Evolutionary conservation across 2,797 vertebrate species (phyloP).

Genomic region (Peromyscus aztecus): DNA sequence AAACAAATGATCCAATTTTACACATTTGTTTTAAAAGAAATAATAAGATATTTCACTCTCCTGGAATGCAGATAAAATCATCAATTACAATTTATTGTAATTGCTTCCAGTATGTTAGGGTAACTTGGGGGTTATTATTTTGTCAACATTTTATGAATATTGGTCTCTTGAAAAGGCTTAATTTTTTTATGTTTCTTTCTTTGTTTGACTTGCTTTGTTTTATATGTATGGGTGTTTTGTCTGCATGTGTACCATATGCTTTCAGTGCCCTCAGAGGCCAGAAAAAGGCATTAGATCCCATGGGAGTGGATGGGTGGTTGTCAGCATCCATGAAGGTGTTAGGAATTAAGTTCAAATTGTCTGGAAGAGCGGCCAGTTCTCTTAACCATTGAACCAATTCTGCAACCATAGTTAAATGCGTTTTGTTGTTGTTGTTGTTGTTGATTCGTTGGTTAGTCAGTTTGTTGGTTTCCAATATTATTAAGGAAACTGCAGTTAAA

Average conservation of each 20-base stretch:
- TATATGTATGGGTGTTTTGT: too few species aligned
- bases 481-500: neutral
- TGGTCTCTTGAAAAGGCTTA: neutral
- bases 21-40: conserved; percentile 74
- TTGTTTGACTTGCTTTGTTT: too few species aligned
- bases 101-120: conserved; percentile 8
- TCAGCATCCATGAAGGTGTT: neutral
- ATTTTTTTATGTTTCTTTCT: neutral
- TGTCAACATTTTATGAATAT: conserved; percentile 12
- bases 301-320: neutral
- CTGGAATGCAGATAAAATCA: conserved; percentile 4
- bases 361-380: neutral
- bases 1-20: conserved; percentile 79
- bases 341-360: neutral
- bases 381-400: neutral
- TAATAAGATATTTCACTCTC: conserved; percentile 37
- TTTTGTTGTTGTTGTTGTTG: neutral
- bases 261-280: neutral
- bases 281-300: neutral
- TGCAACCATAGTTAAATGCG: neutral
- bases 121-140: neutral
- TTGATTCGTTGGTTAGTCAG: neutral
- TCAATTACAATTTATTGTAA: conserved; percentile 19
- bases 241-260: neutral
- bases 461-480: neutral